These are phyloP conservation scores for Oreochromis grahami DNA, from an alignment of 2,797 vertebrate species.

Conservation along the genomic window DNA sequence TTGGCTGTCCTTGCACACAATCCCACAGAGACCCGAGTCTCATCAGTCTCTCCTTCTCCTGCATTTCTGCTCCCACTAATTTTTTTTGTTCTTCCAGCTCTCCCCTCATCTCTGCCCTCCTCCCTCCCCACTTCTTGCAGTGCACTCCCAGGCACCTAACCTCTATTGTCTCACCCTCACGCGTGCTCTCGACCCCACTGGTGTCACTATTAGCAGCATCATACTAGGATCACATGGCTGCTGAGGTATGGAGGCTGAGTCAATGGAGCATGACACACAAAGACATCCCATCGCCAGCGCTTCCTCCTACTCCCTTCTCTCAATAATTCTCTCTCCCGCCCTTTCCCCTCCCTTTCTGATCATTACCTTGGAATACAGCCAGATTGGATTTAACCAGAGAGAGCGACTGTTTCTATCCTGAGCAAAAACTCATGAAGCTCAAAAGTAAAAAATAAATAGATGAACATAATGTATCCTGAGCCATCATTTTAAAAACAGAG, in stretches of 20 bases:
- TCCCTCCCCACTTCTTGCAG: slow-evolving; percentile 52
- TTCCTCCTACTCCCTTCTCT: slow-evolving; percentile 67
- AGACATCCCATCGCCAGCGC: slow-evolving; percentile 72
- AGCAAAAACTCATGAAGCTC: neutral
- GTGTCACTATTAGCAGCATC: slow-evolving; percentile 71
- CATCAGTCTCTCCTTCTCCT: slow-evolving; percentile 75
- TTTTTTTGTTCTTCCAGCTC: slow-evolving; percentile 12
- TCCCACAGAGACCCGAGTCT: slow-evolving; percentile 78
- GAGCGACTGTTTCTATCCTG: slow-evolving; percentile 2
- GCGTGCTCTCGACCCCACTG: slow-evolving; percentile 67
- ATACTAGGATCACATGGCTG: slow-evolving; percentile 79
- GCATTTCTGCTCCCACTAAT: slow-evolving; percentile 14
- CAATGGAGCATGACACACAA: slow-evolving; percentile 83
- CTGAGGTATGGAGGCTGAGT: slow-evolving; percentile 79
- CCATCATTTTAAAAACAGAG: neutral
- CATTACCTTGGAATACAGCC: slow-evolving; percentile 48
- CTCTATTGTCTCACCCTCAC: slow-evolving; percentile 31
- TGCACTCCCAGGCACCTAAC: neutral
- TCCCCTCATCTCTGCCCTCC: neutral
- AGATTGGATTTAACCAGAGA: slow-evolving; percentile 43
- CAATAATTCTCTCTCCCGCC: slow-evolving; percentile 24
- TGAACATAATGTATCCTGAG: neutral
- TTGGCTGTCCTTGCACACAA: slow-evolving; percentile 87
- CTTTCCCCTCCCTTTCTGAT: slow-evolving; percentile 43
- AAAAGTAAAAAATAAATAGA: neutral